Conservation (phyloP, 2,888 invertebrate genomes). For the Xestobium rufovillosum region DNA sequence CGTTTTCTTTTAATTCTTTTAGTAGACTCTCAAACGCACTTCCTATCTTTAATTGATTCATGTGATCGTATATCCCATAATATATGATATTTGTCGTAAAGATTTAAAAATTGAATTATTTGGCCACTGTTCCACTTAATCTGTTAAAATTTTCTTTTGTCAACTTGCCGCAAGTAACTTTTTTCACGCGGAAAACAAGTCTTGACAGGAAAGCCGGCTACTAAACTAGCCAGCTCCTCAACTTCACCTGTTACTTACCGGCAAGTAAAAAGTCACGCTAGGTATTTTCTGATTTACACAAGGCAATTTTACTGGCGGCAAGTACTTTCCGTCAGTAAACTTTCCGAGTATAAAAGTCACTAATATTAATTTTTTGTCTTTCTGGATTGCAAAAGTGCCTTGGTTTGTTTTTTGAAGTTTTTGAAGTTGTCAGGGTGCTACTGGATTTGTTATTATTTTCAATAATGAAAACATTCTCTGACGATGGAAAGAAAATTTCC, state of each 20-base stretch:
- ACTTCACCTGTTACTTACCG: conserved; percentile 3
- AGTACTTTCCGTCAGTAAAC: conserved; percentile 2
- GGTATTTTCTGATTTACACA: conserved; percentile 1
- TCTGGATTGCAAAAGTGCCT: no score
- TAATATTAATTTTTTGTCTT: no score
- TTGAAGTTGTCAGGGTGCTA: no score
- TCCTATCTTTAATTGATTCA: not conserved
- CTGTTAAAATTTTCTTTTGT: not conserved
- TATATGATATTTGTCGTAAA: not conserved
- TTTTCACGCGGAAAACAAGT: conserved; percentile 1
- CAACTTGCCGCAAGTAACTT: not conserved
- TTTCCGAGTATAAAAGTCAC: conserved; percentile 1
- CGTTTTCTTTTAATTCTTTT: not conserved
- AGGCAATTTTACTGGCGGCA: not conserved
- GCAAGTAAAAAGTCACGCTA: conserved; percentile 1
- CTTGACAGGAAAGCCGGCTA: conserved; percentile 2
- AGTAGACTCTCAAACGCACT: not conserved
- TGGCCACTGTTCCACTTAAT: conserved; percentile 2
- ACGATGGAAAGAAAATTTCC: no score
- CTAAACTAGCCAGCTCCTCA: not conserved
- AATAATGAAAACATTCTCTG: no score
- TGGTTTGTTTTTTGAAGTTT: no score
- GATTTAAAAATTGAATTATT: not conserved
- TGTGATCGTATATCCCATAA: not conserved
- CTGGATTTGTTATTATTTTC: no score